Evolutionary conservation across 1,140 invertebrate species (phyloP).

Genomic region (Mizuhopecten yessoensis): DNA sequence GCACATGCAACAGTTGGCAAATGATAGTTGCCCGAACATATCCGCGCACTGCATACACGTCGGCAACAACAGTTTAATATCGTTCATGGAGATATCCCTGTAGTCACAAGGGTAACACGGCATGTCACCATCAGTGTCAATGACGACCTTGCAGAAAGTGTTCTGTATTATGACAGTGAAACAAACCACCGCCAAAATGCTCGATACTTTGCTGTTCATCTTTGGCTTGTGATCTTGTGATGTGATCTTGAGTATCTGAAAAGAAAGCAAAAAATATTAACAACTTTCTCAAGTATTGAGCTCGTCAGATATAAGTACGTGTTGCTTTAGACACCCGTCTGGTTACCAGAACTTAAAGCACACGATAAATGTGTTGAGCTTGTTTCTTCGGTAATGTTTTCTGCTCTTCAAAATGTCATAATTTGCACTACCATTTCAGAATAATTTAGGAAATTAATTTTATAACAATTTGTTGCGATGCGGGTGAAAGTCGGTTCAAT

Average conservation of each 20-base stretch:
- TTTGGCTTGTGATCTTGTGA: background rate
- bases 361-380: no score
- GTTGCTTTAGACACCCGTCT: no score
- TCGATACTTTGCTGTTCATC: background rate
- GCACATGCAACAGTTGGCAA: slow-evolving; percentile 7
- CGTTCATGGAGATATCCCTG: slow-evolving; percentile 14
- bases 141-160: background rate
- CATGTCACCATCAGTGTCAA: background rate
- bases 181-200: background rate
- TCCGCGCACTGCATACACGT: slow-evolving; percentile 8
- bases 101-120: background rate
- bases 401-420: no score
- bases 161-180: background rate
- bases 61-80: background rate
- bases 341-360: no score
- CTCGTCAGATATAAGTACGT: no score
- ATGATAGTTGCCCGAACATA: background rate
- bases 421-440: no score
- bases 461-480: no score
- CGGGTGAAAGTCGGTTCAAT: no score
- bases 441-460: no score
- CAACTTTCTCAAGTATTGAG: background rate
- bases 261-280: background rate
- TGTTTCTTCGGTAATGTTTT: no score
- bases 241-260: background rate